Base-by-base conservation (phyloP, 2,113 vertebrate species). In the Megatriorchis doriae region DNA sequence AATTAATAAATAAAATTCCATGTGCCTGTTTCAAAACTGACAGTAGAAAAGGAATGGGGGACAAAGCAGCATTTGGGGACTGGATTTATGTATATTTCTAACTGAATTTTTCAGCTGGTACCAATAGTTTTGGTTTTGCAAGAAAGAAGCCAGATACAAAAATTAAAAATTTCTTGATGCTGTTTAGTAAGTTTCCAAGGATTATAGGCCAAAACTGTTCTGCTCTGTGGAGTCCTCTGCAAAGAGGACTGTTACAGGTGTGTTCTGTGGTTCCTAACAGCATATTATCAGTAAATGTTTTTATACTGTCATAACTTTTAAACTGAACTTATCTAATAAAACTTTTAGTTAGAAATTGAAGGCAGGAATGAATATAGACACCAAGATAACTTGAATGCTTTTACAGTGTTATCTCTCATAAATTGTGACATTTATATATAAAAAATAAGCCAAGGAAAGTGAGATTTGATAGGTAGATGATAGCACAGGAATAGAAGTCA, bases 1-100 rank as follows among this genome's bases (percentile, higher is more conserved):
- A 81, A 90, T 52, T 55, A 94, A 94, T 59, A 91, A 91, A 91
- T 78, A 84, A 84, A 95, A 77, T 66, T 58, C 11, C 34, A 87
- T 55, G 7, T 72, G 15, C 65, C 27, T 79, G 27, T 72, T 89
- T 79, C n/a, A 86, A 84, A 93, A 86, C 15, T 16, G 21, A 40
- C 75, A 86, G 47, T 4, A 62, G 59, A 53, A 86, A 74, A 75
- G 14, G 8, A 83, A 3, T 8, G 2, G 10, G 4, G 40, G 32
- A 47, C 11, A 80, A 88, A 52, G 29, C 3, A 36, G 34, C 17
- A 34, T 71, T 74, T 84, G 13, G 19, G 14, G 6, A 58, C 21
- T 59, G 13, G 42, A 72, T 86, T 82, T 74, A 74, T 0, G 0
- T 27, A 36, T 42, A 29, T 48, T 80, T 91, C 34, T 84, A 89